These are phyloP conservation scores for Nesoenas mayeri DNA, from an alignment of 2,113 vertebrate species.

Conservation along the genomic window DNA sequence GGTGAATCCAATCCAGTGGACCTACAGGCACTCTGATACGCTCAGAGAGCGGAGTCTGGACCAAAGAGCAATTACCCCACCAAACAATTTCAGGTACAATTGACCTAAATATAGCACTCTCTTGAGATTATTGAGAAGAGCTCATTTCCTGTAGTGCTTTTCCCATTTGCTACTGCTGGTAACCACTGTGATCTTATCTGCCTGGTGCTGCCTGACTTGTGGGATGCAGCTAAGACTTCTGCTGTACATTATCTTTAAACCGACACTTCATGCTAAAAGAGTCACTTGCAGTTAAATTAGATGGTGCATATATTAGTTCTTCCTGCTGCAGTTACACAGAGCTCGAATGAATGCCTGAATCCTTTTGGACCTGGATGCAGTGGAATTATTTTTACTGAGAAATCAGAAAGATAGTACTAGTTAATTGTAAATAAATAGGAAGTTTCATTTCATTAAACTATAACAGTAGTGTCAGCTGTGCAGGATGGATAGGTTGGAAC, in stretches of 20 bases:
- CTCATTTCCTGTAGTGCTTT: slow-evolving; percentile 63
- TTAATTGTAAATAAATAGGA: background rate
- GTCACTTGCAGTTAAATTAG: slow-evolving; percentile 72
- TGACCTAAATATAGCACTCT: slow-evolving; percentile 58
- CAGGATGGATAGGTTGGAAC: background rate
- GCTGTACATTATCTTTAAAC: slow-evolving; percentile 65
- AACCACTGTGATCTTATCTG: slow-evolving; percentile 67
- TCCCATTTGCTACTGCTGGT: slow-evolving; percentile 26
- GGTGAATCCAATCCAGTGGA: slow-evolving; percentile 79
- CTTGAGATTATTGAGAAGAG: slow-evolving; percentile 49
- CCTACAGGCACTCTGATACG: slow-evolving; percentile 58
- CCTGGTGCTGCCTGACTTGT: slow-evolving; percentile 66
- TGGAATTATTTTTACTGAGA: background rate
- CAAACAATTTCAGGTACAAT: slow-evolving; percentile 85
- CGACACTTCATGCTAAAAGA: slow-evolving; percentile 70
- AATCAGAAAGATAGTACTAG: background rate
- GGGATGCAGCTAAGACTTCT: slow-evolving; percentile 67
- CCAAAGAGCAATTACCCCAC: slow-evolving; percentile 79
- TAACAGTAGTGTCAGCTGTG: background rate
- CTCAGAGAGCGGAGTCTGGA: slow-evolving; percentile 77
- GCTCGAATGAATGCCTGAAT: background rate
- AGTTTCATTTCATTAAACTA: background rate
- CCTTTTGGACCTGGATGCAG: background rate
- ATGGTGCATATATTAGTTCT: slow-evolving; percentile 44
- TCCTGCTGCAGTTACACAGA: background rate